Evolutionary conservation across 1,140 invertebrate genomes (phyloP), one percentile per base, ranked within the genome.

Genomic region (Oedothorax gibbosus): DNA sequence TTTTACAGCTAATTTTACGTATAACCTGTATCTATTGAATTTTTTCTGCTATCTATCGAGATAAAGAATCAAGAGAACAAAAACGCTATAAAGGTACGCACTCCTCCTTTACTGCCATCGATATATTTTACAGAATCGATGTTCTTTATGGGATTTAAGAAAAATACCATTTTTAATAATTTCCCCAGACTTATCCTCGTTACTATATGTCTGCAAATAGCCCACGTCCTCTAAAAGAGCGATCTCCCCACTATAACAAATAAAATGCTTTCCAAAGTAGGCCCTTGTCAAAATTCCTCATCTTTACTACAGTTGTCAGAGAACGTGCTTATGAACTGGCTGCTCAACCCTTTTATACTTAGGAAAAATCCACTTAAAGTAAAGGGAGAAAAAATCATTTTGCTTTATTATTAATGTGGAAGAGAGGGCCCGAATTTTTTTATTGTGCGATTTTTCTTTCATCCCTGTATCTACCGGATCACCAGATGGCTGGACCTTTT

Each of bases 401-500:
- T 73, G 80, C 80, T 82, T 82, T 82, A 82, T 82, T 82, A 82
- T 82, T 82, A 82, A 82, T 82, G 80, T 73, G 80, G 80, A 72
- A 82, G 80, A 82, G 72, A 64, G 54, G 80, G 57, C 49, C 62
- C 5, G 35, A 35, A 35, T 71, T 81, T 77, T 73, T 79, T 82
- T 73, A 71, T 72, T 71, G 21, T 73, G 64, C 60, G 60, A 35
- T 54, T 82, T 64, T 65, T 50, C 69, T 82, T 82, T 82, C 69
- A 82, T 82, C 66, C 69, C 21, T 73, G 69, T 62, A 82, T 82
- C 80, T 82, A 20, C 50, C 64, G 80, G 80, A 82, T 82, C 80
- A 72, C 80, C 80, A 82, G 80, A 82, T 82, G 80, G 80, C 35
- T 65, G 80, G 80, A 82, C 80, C 64, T 62, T 71, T 69, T 71